Percentiles rank a stretch among this genome's conserved stretches.
Conservation (phyloP, 1,140 invertebrate genomes). For the Gonioctena quinquepunctata region DNA sequence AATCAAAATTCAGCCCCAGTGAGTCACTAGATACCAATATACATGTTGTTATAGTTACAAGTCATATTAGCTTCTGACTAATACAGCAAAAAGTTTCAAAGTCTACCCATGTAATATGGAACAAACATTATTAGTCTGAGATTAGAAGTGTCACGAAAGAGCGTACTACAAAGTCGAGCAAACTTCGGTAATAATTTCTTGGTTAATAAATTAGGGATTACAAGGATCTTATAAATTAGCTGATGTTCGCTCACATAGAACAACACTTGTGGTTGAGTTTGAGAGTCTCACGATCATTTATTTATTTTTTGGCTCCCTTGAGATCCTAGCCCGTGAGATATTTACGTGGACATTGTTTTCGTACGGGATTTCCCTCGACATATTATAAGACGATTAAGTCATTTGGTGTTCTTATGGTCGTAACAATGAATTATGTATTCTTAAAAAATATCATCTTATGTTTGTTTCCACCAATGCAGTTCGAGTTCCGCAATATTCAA, state of each 20-base stretch:
- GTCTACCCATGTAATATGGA: background rate
- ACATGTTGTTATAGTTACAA: background rate
- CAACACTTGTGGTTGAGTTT: background rate
- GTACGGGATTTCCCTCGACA: too few relatives aligned
- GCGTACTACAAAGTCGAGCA: background rate
- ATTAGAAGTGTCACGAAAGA: background rate
- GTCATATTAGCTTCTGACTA: background rate
- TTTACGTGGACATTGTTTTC: too few relatives aligned
- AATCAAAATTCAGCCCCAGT: too few relatives aligned
- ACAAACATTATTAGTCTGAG: background rate
- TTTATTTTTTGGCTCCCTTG: background rate
- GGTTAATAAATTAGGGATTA: background rate
- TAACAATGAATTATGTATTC: too few relatives aligned
- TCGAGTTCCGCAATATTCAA: too few relatives aligned
- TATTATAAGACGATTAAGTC: too few relatives aligned
- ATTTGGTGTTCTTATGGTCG: too few relatives aligned
- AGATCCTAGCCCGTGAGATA: too few relatives aligned
- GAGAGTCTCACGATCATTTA: background rate
- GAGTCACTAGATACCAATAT: too few relatives aligned
- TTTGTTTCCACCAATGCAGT: too few relatives aligned
- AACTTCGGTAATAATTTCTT: background rate
- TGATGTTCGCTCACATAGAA: background rate
- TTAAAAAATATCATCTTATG: too few relatives aligned
- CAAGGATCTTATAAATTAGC: background rate
- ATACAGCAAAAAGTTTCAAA: background rate